Evolutionary conservation across 2,888 invertebrate genomes (phyloP), one percentile per base, ranked within the genome.

Genomic region (Encarsia formosa): DNA sequence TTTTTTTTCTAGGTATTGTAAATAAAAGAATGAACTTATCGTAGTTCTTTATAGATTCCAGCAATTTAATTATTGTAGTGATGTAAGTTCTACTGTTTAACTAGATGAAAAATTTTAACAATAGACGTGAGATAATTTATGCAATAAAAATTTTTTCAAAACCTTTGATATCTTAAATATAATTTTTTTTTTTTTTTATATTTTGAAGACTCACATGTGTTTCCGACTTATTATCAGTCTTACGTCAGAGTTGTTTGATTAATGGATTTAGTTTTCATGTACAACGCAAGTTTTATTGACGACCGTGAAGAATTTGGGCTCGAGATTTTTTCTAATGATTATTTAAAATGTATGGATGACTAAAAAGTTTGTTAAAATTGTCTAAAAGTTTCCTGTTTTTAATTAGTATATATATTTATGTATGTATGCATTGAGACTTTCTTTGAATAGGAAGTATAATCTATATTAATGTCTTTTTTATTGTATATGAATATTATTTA

Each of bases 321-420:
- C 2, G 34, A 34, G 6, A 19, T 32, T 50, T 29, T 40, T 47
- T 37, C 47, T 39, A 15, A 37, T 45, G 32, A 41, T 50, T 29
- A 40, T 41, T 49, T 22, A 47, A 38, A 45, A 56, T 45, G 45
- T 48, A 46, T 31, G 18, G 42, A 55, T 43, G 16, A 20, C 42
- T 43, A 11, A 31, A 39, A 34, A 40, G 13, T n/a, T 41, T 56
- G 44, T 54, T 51, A 41, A 29, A 47, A 44, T 46, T 37, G 24
- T 35, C n/a, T 39, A 31, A 16, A 34, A 20, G 26, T 48, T 50
- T 24, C 26, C 31, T 31, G 48, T 53, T 44, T 48, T 47, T 42
- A 16, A 39, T n/a, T 38, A 31, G 42, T 51, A 44, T 55, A 42
- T 50, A 55, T 58, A 56, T 49, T 45, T 52, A 49, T 49, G 38